Conservation (phyloP, 37 sponge, comb jelly and placozoan genomes). For the Halisarca cf. caerulea region DNA sequence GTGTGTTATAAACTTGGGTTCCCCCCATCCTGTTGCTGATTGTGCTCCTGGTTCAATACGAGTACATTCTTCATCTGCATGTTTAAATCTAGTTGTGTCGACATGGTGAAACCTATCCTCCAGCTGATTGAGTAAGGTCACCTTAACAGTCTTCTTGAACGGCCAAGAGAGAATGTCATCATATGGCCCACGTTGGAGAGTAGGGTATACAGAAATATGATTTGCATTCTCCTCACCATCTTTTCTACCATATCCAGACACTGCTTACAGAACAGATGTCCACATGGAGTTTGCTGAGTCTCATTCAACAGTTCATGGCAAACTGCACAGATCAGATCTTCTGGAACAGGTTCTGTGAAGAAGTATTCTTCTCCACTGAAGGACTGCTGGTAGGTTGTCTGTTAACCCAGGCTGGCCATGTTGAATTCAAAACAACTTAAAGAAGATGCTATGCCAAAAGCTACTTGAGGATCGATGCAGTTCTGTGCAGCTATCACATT, state of each 20-base stretch:
- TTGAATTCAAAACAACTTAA: too few species aligned
- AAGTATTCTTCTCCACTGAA: constrained; percentile 6
- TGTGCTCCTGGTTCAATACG: neutral
- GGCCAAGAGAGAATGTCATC: neutral
- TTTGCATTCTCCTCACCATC: neutral
- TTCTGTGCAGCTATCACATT: too few species aligned
- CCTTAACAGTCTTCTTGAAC: neutral
- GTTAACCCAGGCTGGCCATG: too few species aligned
- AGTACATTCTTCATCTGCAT: too few species aligned
- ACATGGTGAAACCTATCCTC: neutral
- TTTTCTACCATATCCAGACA: neutral
- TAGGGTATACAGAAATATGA: neutral
- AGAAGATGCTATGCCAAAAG: too few species aligned
- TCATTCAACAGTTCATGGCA: constrained; percentile 3
- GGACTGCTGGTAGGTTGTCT: too few species aligned
- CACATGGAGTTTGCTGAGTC: neutral
- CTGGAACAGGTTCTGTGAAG: neutral
- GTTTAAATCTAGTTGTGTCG: neutral
- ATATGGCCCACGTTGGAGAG: neutral
- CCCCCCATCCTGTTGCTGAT: neutral
- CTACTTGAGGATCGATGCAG: too few species aligned
- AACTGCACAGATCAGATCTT: constrained; percentile 5
- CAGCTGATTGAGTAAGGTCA: neutral
- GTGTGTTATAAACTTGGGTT: neutral
- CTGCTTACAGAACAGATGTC: constrained; percentile 17